Conservation (phyloP, 2,888 invertebrate species). For the Mimachlamys varia region DNA sequence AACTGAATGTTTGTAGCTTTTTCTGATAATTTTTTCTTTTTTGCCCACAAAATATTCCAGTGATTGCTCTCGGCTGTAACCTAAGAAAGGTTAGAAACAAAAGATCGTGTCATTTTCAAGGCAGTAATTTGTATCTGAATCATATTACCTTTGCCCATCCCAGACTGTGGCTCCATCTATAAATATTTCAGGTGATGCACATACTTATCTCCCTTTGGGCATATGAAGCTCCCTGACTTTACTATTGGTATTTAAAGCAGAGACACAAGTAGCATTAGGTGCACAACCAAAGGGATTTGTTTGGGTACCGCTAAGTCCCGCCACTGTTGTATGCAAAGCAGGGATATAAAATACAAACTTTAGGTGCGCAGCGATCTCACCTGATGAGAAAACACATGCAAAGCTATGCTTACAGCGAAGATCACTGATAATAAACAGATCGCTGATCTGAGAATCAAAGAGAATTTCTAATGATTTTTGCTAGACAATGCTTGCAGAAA, state of each 20-base stretch:
- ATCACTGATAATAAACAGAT: neutral
- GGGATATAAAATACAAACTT: neutral
- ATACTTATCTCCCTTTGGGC: slow-evolving; percentile 19
- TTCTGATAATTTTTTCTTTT: neutral
- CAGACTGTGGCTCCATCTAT: slow-evolving; percentile 17
- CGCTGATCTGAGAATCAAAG: neutral
- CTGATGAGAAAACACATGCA: neutral
- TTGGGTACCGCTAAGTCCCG: neutral
- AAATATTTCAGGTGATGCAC: slow-evolving; percentile 16
- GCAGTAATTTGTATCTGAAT: neutral
- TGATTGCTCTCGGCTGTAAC: neutral
- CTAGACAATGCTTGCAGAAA: slow-evolving; percentile 20
- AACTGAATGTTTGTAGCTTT: neutral
- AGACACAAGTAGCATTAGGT: neutral
- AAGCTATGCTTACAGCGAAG: slow-evolving; percentile 14
- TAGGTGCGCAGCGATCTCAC: neutral
- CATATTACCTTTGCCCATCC: neutral
- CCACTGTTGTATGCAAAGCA: neutral
- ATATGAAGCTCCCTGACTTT: neutral
- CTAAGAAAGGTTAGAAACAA: neutral
- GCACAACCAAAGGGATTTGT: neutral
- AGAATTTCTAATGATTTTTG: neutral
- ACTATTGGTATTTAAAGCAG: neutral
- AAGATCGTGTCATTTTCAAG: neutral
- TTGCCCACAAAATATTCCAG: neutral